These are phyloP conservation scores for Carlito syrichta DNA, from an alignment of 2,113 vertebrate genomes.

Conservation along the genomic window DNA sequence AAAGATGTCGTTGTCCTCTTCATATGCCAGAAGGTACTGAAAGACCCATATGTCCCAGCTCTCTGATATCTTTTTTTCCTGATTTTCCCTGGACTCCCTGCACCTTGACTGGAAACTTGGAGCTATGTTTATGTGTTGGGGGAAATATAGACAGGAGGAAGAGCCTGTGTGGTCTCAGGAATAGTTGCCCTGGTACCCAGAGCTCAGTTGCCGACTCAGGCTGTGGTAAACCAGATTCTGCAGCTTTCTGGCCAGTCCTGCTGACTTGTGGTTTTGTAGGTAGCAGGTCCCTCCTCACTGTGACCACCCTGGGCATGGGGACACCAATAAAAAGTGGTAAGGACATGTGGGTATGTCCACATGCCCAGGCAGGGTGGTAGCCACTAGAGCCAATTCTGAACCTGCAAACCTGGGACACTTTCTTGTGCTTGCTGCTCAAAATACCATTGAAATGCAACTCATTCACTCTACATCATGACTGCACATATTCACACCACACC, in stretches of 20 bases:
- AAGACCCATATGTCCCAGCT: neutral
- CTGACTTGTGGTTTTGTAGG: neutral
- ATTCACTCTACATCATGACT: accelerated
- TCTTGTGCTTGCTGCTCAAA: too few species aligned
- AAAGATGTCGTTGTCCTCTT: neutral
- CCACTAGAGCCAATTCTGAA: neutral
- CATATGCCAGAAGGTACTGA: too few species aligned
- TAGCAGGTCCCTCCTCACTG: neutral
- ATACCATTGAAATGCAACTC: too few species aligned
- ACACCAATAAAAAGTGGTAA: neutral
- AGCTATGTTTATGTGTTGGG: neutral
- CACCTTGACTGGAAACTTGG: neutral
- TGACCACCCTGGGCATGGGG: neutral
- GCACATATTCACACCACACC: accelerated
- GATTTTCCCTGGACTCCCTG: neutral
- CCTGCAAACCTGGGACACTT: neutral
- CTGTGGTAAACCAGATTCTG: accelerated
- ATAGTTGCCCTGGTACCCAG: neutral
- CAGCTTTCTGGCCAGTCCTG: neutral
- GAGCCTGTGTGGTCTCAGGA: accelerated
- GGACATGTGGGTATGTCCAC: neutral
- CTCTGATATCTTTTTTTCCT: neutral
- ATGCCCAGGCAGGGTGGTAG: neutral
- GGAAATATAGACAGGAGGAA: neutral
- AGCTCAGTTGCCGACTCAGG: neutral